A percentile compares a stretch with the other conserved stretches of the same genome.
Conservation (phyloP, 2,113 vertebrate genomes). For the Podiceps cristatus region DNA sequence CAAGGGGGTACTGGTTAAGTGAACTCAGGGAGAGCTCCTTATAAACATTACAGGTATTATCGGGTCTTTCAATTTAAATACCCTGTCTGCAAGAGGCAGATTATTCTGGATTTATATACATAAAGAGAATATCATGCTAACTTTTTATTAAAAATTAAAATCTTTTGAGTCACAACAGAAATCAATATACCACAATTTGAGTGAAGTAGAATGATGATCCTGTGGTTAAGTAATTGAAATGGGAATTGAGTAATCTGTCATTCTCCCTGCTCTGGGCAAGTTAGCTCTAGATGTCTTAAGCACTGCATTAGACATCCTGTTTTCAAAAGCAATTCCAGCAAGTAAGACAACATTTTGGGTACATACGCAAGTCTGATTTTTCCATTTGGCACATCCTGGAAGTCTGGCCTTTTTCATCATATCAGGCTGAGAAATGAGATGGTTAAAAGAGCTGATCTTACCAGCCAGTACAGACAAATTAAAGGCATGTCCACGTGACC, state of each 20-base stretch:
- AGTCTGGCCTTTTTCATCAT: background rate
- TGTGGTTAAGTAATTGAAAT: constrained; percentile 69
- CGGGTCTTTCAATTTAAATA: background rate
- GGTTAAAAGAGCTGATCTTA: background rate
- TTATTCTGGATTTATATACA: constrained; percentile 39
- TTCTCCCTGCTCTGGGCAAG: constrained; percentile 30
- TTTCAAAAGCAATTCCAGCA: background rate
- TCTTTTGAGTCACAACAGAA: constrained; percentile 63
- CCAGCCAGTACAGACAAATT: background rate
- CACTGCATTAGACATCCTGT: background rate
- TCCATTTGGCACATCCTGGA: background rate
- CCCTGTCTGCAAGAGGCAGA: constrained; percentile 2
- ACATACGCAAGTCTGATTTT: background rate
- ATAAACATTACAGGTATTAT: background rate
- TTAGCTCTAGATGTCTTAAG: background rate
- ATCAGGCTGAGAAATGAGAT: background rate
- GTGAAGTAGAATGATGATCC: constrained; percentile 54
- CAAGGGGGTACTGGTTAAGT: background rate
- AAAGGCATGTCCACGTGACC: background rate
- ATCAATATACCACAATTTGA: constrained; percentile 66
- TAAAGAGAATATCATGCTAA: constrained; percentile 24
- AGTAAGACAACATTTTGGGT: background rate
- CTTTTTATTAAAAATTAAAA: constrained; percentile 70
- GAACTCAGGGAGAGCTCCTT: background rate
- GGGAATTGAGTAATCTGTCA: constrained; percentile 63